These are phyloP conservation scores for Wiebesia pumilae DNA, from an alignment of 1,140 invertebrate genomes.

Conservation along the genomic window DNA sequence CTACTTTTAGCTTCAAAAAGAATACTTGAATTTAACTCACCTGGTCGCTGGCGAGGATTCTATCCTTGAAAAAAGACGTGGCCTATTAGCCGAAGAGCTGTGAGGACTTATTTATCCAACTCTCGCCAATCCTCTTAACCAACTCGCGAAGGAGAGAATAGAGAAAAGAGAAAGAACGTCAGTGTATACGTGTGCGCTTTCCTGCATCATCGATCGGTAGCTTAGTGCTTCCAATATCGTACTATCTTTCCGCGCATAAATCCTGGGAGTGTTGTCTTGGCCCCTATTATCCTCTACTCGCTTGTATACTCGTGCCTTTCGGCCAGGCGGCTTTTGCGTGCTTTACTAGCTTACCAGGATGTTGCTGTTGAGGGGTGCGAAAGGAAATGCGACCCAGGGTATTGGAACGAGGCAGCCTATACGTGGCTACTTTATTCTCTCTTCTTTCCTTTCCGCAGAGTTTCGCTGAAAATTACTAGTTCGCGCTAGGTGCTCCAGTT, in stretches of 20 bases:
- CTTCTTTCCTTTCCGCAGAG: too few relatives aligned
- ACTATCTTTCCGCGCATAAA: background rate
- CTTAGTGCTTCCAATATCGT: slow-evolving; percentile 36
- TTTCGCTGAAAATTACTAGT: too few relatives aligned
- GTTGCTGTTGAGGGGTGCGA: too few relatives aligned
- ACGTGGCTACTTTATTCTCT: too few relatives aligned
- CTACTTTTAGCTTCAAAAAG: background rate
- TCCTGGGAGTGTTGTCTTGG: background rate
- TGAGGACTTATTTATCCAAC: slow-evolving; percentile 36
- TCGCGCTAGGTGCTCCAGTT: too few relatives aligned
- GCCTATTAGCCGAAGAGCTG: slow-evolving; percentile 30
- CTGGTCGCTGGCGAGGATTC: background rate
- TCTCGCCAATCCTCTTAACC: slow-evolving; percentile 29
- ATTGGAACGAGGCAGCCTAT: too few relatives aligned
- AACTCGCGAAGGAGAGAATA: background rate
- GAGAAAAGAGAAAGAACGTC: background rate
- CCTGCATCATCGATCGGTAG: slow-evolving; percentile 29
- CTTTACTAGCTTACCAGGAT: too few relatives aligned
- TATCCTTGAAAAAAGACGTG: background rate
- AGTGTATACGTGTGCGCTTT: background rate
- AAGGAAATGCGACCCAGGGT: too few relatives aligned
- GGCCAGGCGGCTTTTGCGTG: too few relatives aligned
- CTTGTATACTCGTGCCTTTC: too few relatives aligned
- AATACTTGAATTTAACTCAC: background rate
- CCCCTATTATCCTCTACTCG: background rate